Base-by-base conservation (phyloP, 2,113 vertebrate species). In the Tachysurus vachellii region DNA sequence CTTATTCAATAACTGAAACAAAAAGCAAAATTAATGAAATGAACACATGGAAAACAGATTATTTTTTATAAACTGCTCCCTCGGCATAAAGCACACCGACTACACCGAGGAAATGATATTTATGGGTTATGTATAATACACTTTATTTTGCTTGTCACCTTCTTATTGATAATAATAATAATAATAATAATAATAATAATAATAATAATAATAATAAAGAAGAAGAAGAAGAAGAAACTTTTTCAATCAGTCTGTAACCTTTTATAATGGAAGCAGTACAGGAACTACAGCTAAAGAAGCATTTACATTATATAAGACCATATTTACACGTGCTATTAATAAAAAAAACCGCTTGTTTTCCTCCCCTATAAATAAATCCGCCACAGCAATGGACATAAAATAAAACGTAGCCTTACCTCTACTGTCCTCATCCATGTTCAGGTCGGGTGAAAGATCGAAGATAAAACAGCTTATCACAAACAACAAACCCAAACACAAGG, bases 361-460 rank as follows among this genome's bases (percentile, higher is more conserved):
- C 28, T 16, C 23, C 66, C 17, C 31, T 36, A 50, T 77, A 77
- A 42, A 16, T 12, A 71, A 8, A 19, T 54, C 13, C 1, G 76
- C 19, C 16, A 31, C 3, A 80, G 26, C 11, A 54, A 9, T n/a
- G 26, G 3, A n/a, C 23, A 28, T 57, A 1, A 57, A 57, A 80
- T 80, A 83, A 83, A 66, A 71, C 76, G 10, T 73, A 75, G 19
- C 2, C 92, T 93, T 93, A 96, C 95, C 95, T 87, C 93, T 93
- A 90, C 92, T 94, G 89, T 96, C 95, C 90, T 96, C 94, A 66
- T 95, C 95, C 94, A 96, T 95, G 16, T 87, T 88, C 12, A 77
- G 75, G 47, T 50, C 56, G 21, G 11, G 66, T 17, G 23, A 53
- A 59, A 4, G 10, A 47, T 5, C 47, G 64, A 42, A 64, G 57